Base-by-base conservation (phyloP, 2,888 invertebrate species). In the Laothoe populi region DNA sequence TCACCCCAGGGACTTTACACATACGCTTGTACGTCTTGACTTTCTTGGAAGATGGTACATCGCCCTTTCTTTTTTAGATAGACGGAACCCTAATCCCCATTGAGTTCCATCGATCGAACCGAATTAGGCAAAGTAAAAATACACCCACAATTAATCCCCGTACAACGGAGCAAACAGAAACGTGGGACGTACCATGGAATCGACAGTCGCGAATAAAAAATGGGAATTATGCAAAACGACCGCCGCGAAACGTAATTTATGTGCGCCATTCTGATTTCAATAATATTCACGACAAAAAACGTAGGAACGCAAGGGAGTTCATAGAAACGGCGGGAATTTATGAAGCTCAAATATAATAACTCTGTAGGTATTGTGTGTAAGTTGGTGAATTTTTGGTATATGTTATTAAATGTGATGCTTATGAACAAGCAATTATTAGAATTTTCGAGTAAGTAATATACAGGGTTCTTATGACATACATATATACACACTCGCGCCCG, bases 211-310 rank as follows among this genome's bases (percentile, higher is more conserved):
- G 66, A 65, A 72, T 64, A 65, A 72, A 67, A 62, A 46, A 48
- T 65, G 62, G 64, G 63, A 57, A 63, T 68, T 64, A 66, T 46
- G 63, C 63, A 62, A 68, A 67, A 62, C 67, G 65, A 67, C 71
- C 67, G 71, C 71, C 67, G 69, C 53, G 66, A 68, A 59, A 66
- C 73, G 69, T 60, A 75, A 74, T 74, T 73, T 75, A 74, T 73
- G 69, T 66, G 63, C 69, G 73, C 66, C 71, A 72, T 75, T 75
- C 73, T 72, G 74, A 74, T 75, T 74, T 74, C 74, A 74, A 75
- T 74, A 74, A 75, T 74, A 74, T 69, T 63, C 63, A 67, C 70
- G 73, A 69, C 73, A 74, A 71, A 75, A 53, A 74, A 71, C 75
- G 71, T 66, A 16, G 49, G 60, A 42, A 61, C 60, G 60, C 60